Evolutionary conservation across 1,140 invertebrate species (phyloP).

Genomic region (Philaenus spumarius): DNA sequence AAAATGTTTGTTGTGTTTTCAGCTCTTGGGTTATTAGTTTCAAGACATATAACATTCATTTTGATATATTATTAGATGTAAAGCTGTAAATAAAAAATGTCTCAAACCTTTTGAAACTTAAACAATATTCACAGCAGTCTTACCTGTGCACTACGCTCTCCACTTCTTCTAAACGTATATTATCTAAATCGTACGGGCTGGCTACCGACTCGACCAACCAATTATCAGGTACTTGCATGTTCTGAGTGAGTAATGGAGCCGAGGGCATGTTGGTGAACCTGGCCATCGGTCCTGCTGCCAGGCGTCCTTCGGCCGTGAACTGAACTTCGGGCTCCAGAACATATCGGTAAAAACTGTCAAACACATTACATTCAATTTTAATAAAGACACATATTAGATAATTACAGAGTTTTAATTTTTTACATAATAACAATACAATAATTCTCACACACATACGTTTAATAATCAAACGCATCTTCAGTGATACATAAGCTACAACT

Average conservation of each 20-base stretch:
- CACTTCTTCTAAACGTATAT: constrained; percentile 88
- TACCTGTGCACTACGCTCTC: constrained; percentile 65
- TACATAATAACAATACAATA: no score
- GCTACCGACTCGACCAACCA: constrained; percentile 96
- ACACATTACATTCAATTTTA: not conserved
- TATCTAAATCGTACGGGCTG: constrained; percentile 96
- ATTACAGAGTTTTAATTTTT: no score
- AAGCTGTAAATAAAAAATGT: no score
- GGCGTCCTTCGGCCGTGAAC: constrained; percentile 60
- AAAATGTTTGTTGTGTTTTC: no score
- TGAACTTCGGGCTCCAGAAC: constrained; percentile 85
- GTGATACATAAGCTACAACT: no score
- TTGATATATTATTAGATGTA: no score
- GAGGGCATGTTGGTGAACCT: constrained; percentile 84
- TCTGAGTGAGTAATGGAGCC: constrained; percentile 89
- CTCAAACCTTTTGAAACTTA: no score
- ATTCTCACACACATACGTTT: no score
- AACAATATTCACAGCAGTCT: no score
- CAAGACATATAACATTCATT: no score
- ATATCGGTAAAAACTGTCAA: constrained; percentile 85
- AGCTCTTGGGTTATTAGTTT: no score
- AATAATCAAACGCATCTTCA: no score
- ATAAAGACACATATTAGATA: not conserved
- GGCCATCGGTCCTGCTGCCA: constrained; percentile 63
- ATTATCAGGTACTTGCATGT: constrained; percentile 94